Evolutionary conservation across 2,113 vertebrate genomes (phyloP).

Genomic region (Centropristis striata): DNA sequence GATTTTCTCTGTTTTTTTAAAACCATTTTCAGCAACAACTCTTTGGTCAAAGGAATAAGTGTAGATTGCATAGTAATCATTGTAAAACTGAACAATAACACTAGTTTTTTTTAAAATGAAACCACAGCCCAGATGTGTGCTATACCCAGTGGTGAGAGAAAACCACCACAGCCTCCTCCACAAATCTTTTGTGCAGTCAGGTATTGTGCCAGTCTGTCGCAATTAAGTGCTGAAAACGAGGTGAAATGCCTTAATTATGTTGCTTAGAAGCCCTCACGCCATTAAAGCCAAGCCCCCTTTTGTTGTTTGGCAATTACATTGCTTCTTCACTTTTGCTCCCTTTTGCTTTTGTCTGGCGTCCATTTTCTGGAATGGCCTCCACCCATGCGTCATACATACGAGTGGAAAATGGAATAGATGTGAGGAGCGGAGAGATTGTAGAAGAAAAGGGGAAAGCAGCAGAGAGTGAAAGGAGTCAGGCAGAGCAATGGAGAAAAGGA

Average conservation of each 20-base stretch:
- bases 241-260: slow-evolving; percentile 64
- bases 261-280: slow-evolving; percentile 30
- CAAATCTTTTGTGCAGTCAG: slow-evolving; percentile 42
- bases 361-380: slow-evolving; percentile 50
- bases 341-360: slow-evolving; percentile 34
- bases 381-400: slow-evolving; percentile 35
- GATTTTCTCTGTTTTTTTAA: neutral
- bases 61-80: slow-evolving; percentile 14
- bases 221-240: slow-evolving; percentile 55
- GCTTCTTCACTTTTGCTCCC: slow-evolving; percentile 42
- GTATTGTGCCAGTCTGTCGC: slow-evolving; percentile 54
- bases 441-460: slow-evolving; percentile 12
- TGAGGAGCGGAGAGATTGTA: slow-evolving; percentile 18
- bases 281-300: slow-evolving; percentile 60
- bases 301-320: slow-evolving; percentile 58
- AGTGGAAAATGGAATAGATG: slow-evolving; percentile 44
- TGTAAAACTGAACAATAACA: neutral
- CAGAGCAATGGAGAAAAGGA: slow-evolving; percentile 22
- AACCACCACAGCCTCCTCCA: slow-evolving; percentile 17
- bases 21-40: neutral
- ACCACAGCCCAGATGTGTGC: slow-evolving; percentile 15
- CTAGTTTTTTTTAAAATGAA: slow-evolving; percentile 32
- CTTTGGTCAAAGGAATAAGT: neutral
- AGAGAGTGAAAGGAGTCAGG: slow-evolving; percentile 36
- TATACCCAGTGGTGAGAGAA: slow-evolving; percentile 3